These are phyloP conservation scores for Cottus gobio DNA, from an alignment of 2,113 vertebrate genomes.

Conservation along the genomic window DNA sequence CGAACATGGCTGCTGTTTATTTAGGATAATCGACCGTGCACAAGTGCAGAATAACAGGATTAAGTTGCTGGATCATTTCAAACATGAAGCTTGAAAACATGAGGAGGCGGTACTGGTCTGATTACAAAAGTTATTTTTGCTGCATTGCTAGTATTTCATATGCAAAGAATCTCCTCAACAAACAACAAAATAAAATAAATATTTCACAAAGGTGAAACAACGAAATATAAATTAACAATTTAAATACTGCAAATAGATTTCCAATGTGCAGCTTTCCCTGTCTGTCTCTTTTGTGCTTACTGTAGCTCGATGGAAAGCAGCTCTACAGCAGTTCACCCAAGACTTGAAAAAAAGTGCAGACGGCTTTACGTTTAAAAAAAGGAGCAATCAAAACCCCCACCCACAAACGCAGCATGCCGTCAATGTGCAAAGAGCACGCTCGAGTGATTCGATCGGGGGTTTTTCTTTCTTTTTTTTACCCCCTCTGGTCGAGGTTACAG, in stretches of 20 bases:
- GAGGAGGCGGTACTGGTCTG: neutral
- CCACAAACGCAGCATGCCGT: slow-evolving; percentile 29
- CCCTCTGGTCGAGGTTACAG: slow-evolving; percentile 61
- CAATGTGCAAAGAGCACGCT: slow-evolving; percentile 44
- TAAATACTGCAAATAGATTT: neutral
- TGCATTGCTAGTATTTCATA: neutral
- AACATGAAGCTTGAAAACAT: neutral
- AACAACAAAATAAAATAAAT: neutral
- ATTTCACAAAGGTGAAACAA: neutral
- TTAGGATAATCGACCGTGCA: neutral
- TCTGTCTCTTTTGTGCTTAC: slow-evolving; percentile 38
- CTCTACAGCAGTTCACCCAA: slow-evolving; percentile 45
- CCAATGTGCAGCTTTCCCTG: neutral
- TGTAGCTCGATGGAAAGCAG: slow-evolving; percentile 46
- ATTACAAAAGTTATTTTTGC: neutral
- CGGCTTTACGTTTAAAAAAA: slow-evolving; percentile 45
- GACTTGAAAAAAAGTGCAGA: slow-evolving; percentile 56
- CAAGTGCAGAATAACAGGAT: neutral
- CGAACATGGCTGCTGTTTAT: neutral
- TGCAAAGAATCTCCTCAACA: neutral
- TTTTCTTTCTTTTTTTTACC: neutral
- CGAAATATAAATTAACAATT: neutral
- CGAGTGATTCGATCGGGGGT: slow-evolving; percentile 70
- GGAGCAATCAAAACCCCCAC: slow-evolving; percentile 52
- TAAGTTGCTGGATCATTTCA: neutral